Conservation (phyloP, 2,113 vertebrate genomes). For the Cheirogaleus medius region DNA sequence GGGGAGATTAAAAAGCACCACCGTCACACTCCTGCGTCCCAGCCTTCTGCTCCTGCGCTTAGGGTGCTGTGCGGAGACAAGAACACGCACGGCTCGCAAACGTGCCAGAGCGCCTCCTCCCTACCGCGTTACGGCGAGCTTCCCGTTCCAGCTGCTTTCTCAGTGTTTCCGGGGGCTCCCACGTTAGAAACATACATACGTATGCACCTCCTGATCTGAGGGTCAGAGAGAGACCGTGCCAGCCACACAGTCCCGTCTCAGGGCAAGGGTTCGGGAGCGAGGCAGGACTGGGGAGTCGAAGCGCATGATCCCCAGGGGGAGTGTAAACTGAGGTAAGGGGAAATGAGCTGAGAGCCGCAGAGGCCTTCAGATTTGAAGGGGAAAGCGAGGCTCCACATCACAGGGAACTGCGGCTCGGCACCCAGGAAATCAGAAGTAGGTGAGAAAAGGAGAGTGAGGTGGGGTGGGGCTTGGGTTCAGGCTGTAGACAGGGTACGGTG, state of each 20-base stretch:
- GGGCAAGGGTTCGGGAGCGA: neutral
- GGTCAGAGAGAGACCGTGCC: neutral
- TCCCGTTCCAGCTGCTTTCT: neutral
- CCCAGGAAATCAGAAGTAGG: neutral
- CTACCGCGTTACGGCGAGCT: neutral
- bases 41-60: neutral
- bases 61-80: rapidly evolving
- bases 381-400: neutral
- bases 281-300: neutral
- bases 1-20: neutral
- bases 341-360: neutral
- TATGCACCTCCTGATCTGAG: neutral
- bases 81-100: no score
- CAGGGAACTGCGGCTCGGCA: neutral
- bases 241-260: neutral
- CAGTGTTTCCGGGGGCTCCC: neutral
- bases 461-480: neutral
- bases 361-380: neutral
- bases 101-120: neutral
- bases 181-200: neutral
- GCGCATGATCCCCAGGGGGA: neutral
- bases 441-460: neutral
- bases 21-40: neutral
- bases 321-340: neutral
- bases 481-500: no score